Evolutionary conservation across 2,113 vertebrate genomes (phyloP).

Genomic region (Tenebrosternarchus preto): DNA sequence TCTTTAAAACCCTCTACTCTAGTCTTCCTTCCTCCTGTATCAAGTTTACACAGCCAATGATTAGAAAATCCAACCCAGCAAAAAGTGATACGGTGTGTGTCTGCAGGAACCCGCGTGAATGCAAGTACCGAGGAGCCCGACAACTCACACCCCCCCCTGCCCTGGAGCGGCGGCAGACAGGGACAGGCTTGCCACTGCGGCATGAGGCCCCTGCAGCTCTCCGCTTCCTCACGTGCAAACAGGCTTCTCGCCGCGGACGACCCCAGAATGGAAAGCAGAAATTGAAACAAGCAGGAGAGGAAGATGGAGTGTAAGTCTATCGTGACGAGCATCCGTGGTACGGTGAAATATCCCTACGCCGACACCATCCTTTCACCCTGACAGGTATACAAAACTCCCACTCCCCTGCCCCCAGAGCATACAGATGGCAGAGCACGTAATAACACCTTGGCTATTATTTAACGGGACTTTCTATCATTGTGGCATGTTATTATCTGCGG

Average conservation of each 20-base stretch:
- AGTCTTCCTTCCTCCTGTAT: no score
- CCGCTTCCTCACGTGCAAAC: conserved; percentile 27
- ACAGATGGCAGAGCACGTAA: conserved; percentile 69
- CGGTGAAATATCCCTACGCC: conserved; percentile 39
- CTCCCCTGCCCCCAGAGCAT: conserved; percentile 30
- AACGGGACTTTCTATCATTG: conserved; percentile 75
- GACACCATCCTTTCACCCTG: conserved; percentile 68
- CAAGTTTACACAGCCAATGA: no score
- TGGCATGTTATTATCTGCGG: conserved; percentile 78
- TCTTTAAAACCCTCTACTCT: no score
- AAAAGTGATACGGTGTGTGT: no score
- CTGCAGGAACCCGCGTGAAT: no score
- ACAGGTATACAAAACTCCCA: conserved; percentile 60
- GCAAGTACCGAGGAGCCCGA: no score
- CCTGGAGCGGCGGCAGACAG: no score
- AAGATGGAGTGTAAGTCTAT: conserved; percentile 34
- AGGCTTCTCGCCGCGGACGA: background rate
- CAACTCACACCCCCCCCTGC: no score
- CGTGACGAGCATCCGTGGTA: conserved; percentile 14
- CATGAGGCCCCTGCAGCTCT: background rate
- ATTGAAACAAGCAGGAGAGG: conserved; percentile 38
- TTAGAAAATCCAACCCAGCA: no score
- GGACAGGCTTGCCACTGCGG: no score
- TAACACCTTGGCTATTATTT: conserved; percentile 73
- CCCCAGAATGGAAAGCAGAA: conserved; percentile 34